phyloP scores from a whole-genome alignment of 2,113 vertebrate genomes.

The Pantherophis guttatus region DNA sequence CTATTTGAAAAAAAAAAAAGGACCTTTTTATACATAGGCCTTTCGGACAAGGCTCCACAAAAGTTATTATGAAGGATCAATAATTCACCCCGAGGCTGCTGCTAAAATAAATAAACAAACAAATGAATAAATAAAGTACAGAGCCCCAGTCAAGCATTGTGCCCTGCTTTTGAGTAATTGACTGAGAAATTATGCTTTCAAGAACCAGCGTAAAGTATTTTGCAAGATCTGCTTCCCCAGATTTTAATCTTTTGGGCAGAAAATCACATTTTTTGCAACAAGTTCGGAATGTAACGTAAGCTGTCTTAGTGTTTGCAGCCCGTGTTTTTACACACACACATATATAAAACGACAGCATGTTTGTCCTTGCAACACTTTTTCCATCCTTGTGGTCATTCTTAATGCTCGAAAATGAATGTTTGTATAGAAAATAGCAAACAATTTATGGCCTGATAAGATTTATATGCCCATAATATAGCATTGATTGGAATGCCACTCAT shows the following conservation, averaged over 20 bases:
- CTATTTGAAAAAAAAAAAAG: neutral
- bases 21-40: neutral
- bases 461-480: neutral
- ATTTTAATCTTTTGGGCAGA: neutral
- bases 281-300: neutral
- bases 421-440: neutral
- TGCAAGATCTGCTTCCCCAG: neutral
- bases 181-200: neutral
- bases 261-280: neutral
- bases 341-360: neutral
- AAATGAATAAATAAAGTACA: neutral
- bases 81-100: neutral
- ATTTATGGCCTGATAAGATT: neutral
- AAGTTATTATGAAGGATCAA: neutral
- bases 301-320: neutral
- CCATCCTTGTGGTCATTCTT: neutral
- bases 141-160: neutral
- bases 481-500: neutral
- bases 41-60: neutral
- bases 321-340: neutral
- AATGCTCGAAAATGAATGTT: neutral
- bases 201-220: neutral
- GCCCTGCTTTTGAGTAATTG: neutral
- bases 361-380: neutral
- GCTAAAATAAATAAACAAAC: neutral